These are phyloP conservation scores for Argyra leucocephala DNA, from an alignment of 2,888 invertebrate species.

Conservation along the genomic window DNA sequence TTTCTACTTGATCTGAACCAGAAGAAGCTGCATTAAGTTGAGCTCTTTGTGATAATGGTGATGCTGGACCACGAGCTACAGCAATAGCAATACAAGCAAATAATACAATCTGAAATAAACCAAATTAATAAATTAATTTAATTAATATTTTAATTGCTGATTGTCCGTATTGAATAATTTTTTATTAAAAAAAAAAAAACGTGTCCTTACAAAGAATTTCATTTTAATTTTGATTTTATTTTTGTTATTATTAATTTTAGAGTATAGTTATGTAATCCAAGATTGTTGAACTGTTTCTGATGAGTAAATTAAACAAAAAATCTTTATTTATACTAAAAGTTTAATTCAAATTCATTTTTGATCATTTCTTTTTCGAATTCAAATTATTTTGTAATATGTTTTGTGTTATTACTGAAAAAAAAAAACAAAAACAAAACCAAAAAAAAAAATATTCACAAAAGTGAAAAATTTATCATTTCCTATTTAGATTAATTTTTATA, in stretches of 20 bases:
- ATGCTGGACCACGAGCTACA: neutral
- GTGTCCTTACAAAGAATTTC: conserved; percentile 2
- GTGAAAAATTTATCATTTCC: neutral
- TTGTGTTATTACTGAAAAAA: neutral
- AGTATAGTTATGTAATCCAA: neutral
- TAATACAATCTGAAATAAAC: neutral
- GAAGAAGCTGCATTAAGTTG: neutral
- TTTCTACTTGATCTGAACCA: neutral
- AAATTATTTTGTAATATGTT: neutral
- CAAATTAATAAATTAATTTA: no score
- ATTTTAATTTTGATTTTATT: neutral
- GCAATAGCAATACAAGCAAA: conserved; percentile 3
- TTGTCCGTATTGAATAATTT: no score
- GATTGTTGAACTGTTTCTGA: neutral
- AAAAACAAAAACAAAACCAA: no score
- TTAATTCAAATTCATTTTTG: neutral
- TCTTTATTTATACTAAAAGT: neutral
- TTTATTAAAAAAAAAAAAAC: no score
- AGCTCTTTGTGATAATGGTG: neutral
- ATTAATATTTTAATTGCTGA: no score
- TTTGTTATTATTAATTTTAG: neutral
- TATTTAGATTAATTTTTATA: neutral
- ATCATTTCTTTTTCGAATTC: neutral
- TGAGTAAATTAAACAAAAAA: neutral
- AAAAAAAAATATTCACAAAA: neutral